Percentiles rank a stretch among this genome's conserved stretches.
Evolutionary conservation across 2,888 invertebrate genomes (phyloP).

Genomic region (Polyommatus iphigenia): DNA sequence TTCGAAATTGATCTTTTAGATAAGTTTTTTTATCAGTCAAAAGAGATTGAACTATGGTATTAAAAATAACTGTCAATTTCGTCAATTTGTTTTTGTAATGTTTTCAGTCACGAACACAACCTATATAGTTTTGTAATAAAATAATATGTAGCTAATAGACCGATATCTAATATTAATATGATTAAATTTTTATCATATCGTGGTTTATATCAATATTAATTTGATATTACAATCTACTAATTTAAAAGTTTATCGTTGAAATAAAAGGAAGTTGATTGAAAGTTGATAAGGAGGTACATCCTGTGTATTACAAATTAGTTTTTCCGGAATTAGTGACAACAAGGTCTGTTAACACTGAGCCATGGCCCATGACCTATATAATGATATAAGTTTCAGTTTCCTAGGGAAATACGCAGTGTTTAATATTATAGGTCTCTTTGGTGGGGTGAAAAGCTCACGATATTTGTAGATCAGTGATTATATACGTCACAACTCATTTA

Average conservation of each 20-base stretch:
- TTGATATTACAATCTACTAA: neutral
- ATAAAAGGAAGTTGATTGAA: neutral
- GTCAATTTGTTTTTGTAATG: neutral
- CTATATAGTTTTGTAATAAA: neutral
- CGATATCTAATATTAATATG: neutral
- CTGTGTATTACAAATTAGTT: too few species aligned
- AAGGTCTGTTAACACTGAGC: too few species aligned
- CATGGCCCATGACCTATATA: too few species aligned
- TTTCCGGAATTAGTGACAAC: too few species aligned
- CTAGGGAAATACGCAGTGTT: too few species aligned
- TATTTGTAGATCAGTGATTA: too few species aligned
- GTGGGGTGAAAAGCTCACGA: too few species aligned
- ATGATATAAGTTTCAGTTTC: too few species aligned
- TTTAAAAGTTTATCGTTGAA: neutral
- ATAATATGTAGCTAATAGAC: neutral
- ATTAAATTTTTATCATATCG: neutral
- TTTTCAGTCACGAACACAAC: neutral
- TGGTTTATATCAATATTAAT: neutral
- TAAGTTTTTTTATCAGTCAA: neutral
- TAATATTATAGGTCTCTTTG: too few species aligned
- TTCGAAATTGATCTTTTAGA: neutral
- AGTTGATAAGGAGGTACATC: neutral
- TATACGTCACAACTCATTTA: too few species aligned
- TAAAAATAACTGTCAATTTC: neutral
- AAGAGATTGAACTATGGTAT: neutral